phyloP scores from a whole-genome alignment of 2,888 invertebrate genomes.

The Agrochola circellaris region DNA sequence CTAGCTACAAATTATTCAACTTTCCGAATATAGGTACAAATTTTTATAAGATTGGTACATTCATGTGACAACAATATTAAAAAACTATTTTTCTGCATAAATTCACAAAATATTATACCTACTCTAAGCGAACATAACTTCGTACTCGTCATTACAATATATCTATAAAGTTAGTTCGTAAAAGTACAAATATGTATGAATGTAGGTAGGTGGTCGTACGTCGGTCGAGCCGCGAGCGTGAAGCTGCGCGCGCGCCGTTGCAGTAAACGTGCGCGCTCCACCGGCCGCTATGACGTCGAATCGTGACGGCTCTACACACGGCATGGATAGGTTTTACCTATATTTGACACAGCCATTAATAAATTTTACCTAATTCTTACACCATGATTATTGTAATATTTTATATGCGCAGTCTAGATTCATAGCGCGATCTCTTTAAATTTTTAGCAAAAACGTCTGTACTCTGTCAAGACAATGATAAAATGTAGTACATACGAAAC shows the following conservation, averaged over 20 bases:
- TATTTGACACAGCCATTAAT: constrained; percentile 84
- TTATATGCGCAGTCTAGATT: constrained; percentile 67
- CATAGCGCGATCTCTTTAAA: constrained; percentile 65
- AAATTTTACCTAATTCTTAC: constrained; percentile 77
- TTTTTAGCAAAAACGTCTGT: constrained; percentile 63
- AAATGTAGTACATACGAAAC: constrained; percentile 69
- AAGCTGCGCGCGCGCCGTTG: constrained; percentile 43
- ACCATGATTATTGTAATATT: constrained; percentile 67
- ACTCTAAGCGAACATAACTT: constrained; percentile 90
- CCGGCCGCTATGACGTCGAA: constrained; percentile 28
- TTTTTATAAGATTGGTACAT: constrained; percentile 90
- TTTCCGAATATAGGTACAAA: constrained; percentile 90
- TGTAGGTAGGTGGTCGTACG: constrained; percentile 69
- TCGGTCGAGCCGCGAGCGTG: constrained; percentile 56
- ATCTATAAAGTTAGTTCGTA: constrained; percentile 88
- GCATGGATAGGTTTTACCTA: constrained; percentile 77
- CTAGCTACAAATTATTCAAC: constrained; percentile 90
- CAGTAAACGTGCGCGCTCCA: constrained; percentile 20
- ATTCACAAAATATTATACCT: constrained; percentile 90
- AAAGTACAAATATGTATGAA: constrained; percentile 87
- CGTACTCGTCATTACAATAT: constrained; percentile 86
- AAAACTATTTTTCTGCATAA: constrained; percentile 90
- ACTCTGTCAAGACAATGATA: constrained; percentile 65
- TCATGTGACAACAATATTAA: constrained; percentile 91
- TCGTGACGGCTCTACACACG: constrained; percentile 66